Conservation (phyloP, 2,888 invertebrate species). For the Pandemis cinnamomeana region DNA sequence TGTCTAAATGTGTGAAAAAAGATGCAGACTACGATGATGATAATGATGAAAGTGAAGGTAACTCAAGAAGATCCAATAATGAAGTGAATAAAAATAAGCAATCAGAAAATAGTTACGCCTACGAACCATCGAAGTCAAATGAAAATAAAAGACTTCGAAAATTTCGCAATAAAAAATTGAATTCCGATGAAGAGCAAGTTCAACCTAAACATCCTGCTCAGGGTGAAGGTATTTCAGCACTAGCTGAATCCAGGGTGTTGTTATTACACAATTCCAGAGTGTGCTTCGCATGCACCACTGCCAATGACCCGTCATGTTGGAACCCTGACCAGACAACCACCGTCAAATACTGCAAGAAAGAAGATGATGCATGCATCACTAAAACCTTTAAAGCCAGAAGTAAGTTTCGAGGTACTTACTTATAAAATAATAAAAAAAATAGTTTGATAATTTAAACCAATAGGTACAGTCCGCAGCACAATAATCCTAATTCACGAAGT, state of each 20-base stretch:
- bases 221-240: conserved; percentile 51
- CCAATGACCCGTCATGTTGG: conserved; percentile 64
- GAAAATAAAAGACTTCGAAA: neutral
- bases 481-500: no score
- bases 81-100: neutral
- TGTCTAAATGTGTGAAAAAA: conserved; percentile 22
- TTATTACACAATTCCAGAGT: conserved; percentile 57
- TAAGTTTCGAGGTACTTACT: conserved; percentile 47
- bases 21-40: neutral
- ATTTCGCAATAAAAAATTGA: conserved; percentile 1
- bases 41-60: neutral
- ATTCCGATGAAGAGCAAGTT: neutral
- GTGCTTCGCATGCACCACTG: conserved; percentile 71
- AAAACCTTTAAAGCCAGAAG: conserved; percentile 61
- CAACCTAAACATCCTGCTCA: conserved; percentile 51
- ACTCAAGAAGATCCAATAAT: conserved; percentile 11
- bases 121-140: neutral
- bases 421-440: no score
- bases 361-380: conserved; percentile 63
- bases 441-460: neutral
- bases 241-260: conserved; percentile 49
- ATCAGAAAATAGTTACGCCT: neutral
- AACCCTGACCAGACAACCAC: conserved; percentile 64
- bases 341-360: conserved; percentile 68
- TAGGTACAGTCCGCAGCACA: no score